Conservation (phyloP, 1,140 invertebrate species). For the Aphelinus atriplicis region DNA sequence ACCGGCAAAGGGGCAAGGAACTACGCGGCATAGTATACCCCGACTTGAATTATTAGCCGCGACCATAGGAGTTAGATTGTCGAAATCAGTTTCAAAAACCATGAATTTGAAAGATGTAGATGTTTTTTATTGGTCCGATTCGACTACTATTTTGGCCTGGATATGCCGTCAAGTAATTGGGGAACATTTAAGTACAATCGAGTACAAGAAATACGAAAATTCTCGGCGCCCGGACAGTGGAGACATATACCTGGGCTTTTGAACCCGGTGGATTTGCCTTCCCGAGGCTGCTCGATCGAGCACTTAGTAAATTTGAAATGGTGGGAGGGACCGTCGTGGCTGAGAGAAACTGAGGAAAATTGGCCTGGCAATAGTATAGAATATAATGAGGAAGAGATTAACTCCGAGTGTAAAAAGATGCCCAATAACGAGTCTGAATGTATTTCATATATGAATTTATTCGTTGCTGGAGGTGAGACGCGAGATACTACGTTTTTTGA, state of each 20-base stretch:
- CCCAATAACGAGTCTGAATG: too few species aligned
- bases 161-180: conserved; percentile 4
- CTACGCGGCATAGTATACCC: conserved; percentile 40
- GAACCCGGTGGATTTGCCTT: conserved; percentile 52
- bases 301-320: conserved; percentile 27
- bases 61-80: conserved; percentile 48
- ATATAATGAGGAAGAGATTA: too few species aligned
- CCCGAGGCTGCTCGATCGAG: conserved; percentile 41
- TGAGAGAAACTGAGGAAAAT: background rate
- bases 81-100: conserved; percentile 18
- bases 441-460: too few species aligned
- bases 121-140: background rate
- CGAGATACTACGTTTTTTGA: too few species aligned
- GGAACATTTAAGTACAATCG: conserved; percentile 39
- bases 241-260: background rate
- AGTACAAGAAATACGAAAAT: background rate
- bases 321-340: conserved; percentile 41
- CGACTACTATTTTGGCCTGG: conserved; percentile 20
- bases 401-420: too few species aligned
- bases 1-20: conserved; percentile 46
- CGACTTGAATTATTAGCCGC: conserved; percentile 54
- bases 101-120: conserved; percentile 1
- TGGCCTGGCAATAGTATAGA: too few species aligned
- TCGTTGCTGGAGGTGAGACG: too few species aligned
- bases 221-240: background rate